These are phyloP conservation scores for Syndactyla subalaris DNA, from an alignment of 2,797 vertebrate species.

Conservation along the genomic window DNA sequence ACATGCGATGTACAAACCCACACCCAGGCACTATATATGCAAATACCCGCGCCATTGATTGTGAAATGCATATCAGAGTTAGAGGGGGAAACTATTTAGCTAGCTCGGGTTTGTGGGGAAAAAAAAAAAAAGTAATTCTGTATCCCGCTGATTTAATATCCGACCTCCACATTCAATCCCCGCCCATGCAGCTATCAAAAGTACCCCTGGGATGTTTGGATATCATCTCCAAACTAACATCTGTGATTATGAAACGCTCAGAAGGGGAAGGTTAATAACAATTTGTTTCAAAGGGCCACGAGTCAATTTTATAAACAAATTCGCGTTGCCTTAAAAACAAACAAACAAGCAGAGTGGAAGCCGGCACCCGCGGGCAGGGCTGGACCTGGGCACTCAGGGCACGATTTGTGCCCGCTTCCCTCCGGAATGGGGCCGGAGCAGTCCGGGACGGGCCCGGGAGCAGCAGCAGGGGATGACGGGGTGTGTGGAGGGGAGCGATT, in stretches of 20 bases:
- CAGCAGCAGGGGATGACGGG: not conserved
- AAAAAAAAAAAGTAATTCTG: constrained; percentile 53
- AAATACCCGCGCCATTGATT: constrained; percentile 6
- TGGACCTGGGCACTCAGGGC: not conserved
- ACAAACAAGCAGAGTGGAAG: not conserved
- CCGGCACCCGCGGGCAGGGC: not conserved
- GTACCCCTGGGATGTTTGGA: constrained; percentile 61
- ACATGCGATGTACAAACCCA: not conserved
- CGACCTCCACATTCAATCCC: constrained; percentile 53
- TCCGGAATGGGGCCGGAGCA: not conserved
- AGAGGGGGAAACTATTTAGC: constrained; percentile 28
- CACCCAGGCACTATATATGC: constrained; percentile 37
- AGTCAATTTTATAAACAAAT: constrained; percentile 40
- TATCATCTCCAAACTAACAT: constrained; percentile 68
- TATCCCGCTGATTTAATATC: constrained; percentile 72
- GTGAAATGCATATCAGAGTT: constrained; percentile 45
- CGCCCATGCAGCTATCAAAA: constrained; percentile 51
- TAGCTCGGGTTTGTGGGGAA: not conserved
- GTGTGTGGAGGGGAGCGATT: not conserved
- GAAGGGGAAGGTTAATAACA: constrained; percentile 49
- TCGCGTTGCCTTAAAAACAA: not conserved
- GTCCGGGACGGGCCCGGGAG: not conserved
- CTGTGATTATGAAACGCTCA: constrained; percentile 41
- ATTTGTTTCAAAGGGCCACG: constrained; percentile 24
- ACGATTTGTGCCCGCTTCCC: not conserved